A percentile compares a stretch with the other conserved stretches of the same genome.
Conservation (phyloP, 2,888 invertebrate species). For the Rhyacophila evoluta region DNA sequence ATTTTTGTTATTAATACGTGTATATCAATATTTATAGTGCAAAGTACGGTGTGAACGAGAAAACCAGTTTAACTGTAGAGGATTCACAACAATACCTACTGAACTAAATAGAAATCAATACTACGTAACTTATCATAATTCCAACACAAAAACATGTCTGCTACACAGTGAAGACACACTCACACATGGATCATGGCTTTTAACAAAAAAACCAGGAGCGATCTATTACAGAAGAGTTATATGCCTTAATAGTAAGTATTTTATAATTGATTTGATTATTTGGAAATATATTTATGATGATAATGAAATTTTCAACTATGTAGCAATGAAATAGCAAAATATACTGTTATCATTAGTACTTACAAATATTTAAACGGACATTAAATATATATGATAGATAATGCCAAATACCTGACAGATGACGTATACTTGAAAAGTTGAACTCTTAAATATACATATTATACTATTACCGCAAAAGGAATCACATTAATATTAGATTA, state of each 20-base stretch:
- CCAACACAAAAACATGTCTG: slow-evolving; percentile 66
- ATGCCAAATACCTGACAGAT: too few relatives aligned
- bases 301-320: too few relatives aligned
- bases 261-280: neutral
- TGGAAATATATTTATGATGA: too few relatives aligned
- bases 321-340: too few relatives aligned
- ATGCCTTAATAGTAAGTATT: slow-evolving; percentile 85
- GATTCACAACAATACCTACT: slow-evolving; percentile 69
- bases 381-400: too few relatives aligned
- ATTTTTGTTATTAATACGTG: too few relatives aligned
- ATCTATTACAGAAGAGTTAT: slow-evolving; percentile 84
- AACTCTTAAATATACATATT: too few relatives aligned
- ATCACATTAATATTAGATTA: too few relatives aligned
- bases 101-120: slow-evolving; percentile 57
- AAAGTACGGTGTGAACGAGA: slow-evolving; percentile 75
- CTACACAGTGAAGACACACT: slow-evolving; percentile 86
- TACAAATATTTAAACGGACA: too few relatives aligned
- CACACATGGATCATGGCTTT: slow-evolving; percentile 80
- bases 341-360: too few relatives aligned
- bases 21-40: slow-evolving; percentile 64
- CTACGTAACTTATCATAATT: slow-evolving; percentile 47
- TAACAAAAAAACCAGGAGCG: slow-evolving; percentile 71
- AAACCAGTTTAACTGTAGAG: slow-evolving; percentile 77
- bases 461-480: too few relatives aligned
- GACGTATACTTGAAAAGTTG: too few relatives aligned